Evolutionary conservation across 2,797 vertebrate genomes (phyloP), one percentile per base, ranked within the genome.

Genomic region (Gadopsis marmoratus): DNA sequence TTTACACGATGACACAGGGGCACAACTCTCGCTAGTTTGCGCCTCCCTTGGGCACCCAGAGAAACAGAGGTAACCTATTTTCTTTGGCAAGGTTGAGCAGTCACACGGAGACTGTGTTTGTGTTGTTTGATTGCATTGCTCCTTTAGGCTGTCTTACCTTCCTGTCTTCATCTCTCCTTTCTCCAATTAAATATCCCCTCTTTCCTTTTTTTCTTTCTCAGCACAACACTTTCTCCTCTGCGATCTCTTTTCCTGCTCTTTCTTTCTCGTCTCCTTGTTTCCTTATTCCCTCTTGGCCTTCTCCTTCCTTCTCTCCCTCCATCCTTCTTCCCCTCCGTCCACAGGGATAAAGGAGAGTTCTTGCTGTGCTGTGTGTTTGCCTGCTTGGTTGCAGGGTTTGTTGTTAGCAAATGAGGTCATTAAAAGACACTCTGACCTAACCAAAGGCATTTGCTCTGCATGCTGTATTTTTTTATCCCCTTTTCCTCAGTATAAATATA

Each of bases 11-110:
- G 86, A 90, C 84, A 87, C 59, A 13, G 83, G 91, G 83, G 81
- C 87, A 85, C 71, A 59, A 54, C 86, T 89, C 81, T 74, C 82
- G 70, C 86, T 87, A 86, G 87, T 70, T 43, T 55, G 86, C 37
- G 54, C 50, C 77, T 92, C 92, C 92, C 86, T 51, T 74, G 87
- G 87, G 90, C 75, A 41, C 75, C 56, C 11, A 39, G 67, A 88
- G 88, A 89, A 89, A 81, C 91, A 86, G 84, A 92, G 92, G 91
- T 94, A 93, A 93, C 94, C 92, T 92, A 93, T 93, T 94, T 94
- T 93, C 85, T 83, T 93, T 93, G 92, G 93, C 94, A 94, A 94
- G 93, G 93, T 95, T 95, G 92, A 90, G 86, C 88, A 88, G 90
- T 89, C 88, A 86, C 84, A 90, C 75, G 47, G 79, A 88, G 68